Conservation (phyloP, 92 coral and sea anemone species). For the Scolanthus callimorphus region DNA sequence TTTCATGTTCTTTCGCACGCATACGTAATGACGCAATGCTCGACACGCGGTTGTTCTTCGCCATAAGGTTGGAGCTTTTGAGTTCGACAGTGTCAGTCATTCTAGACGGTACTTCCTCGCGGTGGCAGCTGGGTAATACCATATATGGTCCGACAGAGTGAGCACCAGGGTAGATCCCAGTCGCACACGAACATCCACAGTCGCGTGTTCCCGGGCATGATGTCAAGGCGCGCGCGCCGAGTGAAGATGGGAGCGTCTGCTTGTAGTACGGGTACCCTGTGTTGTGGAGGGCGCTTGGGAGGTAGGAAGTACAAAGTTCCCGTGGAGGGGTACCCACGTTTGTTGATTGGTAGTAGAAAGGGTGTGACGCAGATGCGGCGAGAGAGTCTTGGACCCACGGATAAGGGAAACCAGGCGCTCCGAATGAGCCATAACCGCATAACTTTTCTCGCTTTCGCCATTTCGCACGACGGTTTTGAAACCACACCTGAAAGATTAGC, state of each 20-base stretch:
- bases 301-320: slow-evolving; percentile 23
- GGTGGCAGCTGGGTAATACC: slow-evolving; percentile 40
- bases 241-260: slow-evolving; percentile 31
- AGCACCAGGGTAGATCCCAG: slow-evolving; percentile 20
- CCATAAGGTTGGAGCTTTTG: slow-evolving; percentile 21
- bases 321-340: slow-evolving; percentile 37
- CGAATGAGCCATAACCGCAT: slow-evolving; percentile 84
- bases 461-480: slow-evolving; percentile 97
- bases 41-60: slow-evolving; percentile 66
- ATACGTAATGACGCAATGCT: slow-evolving; percentile 87
- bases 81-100: slow-evolving; percentile 28
- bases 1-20: slow-evolving; percentile 94
- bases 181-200: slow-evolving; percentile 34
- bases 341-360: slow-evolving; percentile 34
- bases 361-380: slow-evolving; percentile 10
- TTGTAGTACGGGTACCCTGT: slow-evolving; percentile 17
- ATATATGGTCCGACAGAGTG: slow-evolving; percentile 45
- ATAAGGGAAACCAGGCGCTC: slow-evolving; percentile 49
- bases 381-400: slow-evolving; percentile 40
- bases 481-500: slow-evolving; percentile 96
- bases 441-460: slow-evolving; percentile 99
- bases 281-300: slow-evolving; percentile 20
- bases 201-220: slow-evolving; percentile 46
- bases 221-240: slow-evolving; percentile 28
- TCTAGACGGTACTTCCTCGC: slow-evolving; percentile 27